Conservation (phyloP, 2,113 vertebrate genomes). For the Paradisaea rubra region DNA sequence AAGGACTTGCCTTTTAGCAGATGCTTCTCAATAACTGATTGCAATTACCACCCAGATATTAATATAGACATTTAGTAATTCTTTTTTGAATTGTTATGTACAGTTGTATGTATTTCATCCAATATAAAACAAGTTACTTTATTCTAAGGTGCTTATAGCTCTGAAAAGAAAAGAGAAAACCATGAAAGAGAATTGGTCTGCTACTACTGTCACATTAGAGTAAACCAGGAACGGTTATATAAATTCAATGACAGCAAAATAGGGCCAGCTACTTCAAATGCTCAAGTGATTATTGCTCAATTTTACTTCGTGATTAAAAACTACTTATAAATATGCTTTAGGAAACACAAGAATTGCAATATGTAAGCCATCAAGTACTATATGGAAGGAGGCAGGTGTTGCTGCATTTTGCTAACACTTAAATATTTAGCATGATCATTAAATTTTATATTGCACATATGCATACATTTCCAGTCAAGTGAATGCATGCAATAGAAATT, state of each 20-base stretch:
- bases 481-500: slow-evolving; percentile 50
- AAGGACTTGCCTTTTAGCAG: not conserved
- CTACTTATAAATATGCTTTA: not conserved
- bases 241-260: not conserved
- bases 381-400: slow-evolving; percentile 36
- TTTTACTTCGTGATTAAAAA: not conserved
- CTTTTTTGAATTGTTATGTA: not conserved
- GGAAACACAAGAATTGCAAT: not conserved
- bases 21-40: not conserved
- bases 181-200: not conserved
- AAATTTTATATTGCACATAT: slow-evolving; percentile 46
- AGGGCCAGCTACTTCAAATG: not conserved
- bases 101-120: not conserved
- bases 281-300: not conserved
- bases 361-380: not conserved
- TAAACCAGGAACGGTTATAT: not conserved
- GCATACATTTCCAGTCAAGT: slow-evolving; percentile 29
- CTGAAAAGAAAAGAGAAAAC: not conserved
- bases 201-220: not conserved
- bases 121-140: not conserved
- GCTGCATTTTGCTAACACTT: slow-evolving; percentile 38
- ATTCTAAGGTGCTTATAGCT: not conserved
- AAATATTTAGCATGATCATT: slow-evolving; percentile 50
- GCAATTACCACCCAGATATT: not conserved
- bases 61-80: not conserved